Evolutionary conservation across 2,797 vertebrate species (phyloP).

Genomic region (Myotis pilosus): DNA sequence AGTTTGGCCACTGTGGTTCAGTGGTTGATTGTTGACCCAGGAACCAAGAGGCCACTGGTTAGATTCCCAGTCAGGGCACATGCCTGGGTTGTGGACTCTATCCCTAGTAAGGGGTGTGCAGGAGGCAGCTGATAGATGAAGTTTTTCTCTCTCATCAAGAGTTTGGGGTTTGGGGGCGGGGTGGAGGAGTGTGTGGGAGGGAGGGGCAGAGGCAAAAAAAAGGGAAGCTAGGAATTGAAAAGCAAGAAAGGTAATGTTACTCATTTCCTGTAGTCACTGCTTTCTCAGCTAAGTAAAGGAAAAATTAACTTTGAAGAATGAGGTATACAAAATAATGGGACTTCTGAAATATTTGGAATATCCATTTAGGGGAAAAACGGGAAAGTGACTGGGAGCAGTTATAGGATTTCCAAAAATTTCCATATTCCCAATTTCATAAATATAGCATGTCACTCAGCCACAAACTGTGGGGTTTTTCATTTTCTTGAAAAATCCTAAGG

Average conservation of each 20-base stretch:
- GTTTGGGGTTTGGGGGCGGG: too few species aligned
- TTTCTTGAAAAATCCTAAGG: background rate
- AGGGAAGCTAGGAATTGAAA: background rate
- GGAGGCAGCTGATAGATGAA: too few species aligned
- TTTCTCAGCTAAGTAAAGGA: background rate
- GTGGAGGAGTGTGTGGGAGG: accelerated
- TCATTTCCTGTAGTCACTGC: background rate
- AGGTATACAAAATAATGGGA: background rate
- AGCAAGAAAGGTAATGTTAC: background rate
- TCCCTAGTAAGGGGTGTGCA: too few species aligned
- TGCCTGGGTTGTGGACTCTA: too few species aligned
- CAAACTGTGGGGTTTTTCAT: background rate
- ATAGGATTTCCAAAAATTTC: background rate
- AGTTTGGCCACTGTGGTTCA: too few species aligned
- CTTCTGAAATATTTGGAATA: background rate
- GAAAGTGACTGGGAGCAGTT: background rate
- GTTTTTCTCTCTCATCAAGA: too few species aligned
- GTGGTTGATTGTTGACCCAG: too few species aligned
- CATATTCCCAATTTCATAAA: background rate
- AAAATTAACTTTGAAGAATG: background rate
- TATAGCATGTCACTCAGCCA: background rate
- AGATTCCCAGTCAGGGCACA: too few species aligned
- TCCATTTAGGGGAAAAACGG: too few species aligned
- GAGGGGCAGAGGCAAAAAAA: background rate
- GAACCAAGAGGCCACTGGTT: too few species aligned